Percentiles rank a stretch among this genome's conserved stretches.
Evolutionary conservation across 1,140 invertebrate genomes (phyloP).

Genomic region (Drosophila ironensis): DNA sequence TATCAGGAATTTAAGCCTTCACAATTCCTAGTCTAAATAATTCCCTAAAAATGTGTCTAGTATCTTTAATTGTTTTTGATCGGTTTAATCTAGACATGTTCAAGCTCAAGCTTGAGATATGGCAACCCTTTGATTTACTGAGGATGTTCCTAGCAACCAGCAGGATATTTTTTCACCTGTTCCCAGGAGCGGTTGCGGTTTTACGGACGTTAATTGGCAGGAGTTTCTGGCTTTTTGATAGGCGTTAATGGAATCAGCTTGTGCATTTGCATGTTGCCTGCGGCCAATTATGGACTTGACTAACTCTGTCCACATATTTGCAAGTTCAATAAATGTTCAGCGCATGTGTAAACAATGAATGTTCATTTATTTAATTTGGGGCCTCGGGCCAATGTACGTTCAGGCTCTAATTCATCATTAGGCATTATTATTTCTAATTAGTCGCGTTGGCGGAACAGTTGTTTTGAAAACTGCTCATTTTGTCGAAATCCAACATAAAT

Average conservation of each 20-base stretch:
- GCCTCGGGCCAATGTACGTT: neutral
- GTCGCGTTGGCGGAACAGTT: slow-evolving; percentile 2
- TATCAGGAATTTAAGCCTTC: no score
- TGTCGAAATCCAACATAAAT: neutral
- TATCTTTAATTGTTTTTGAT: neutral
- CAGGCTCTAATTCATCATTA: neutral
- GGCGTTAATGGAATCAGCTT: slow-evolving; percentile 48
- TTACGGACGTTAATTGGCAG: neutral
- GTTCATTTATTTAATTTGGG: slow-evolving; percentile 3
- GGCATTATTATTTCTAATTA: slow-evolving; percentile 6
- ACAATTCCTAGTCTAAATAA: no score
- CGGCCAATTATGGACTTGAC: neutral
- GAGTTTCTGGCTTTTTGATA: slow-evolving; percentile 25
- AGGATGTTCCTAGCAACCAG: no score
- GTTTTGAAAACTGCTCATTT: neutral
- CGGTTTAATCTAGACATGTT: no score
- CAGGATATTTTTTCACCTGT: no score
- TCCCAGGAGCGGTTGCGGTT: no score
- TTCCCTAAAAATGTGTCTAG: neutral
- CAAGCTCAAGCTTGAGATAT: no score
- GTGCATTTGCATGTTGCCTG: slow-evolving; percentile 29
- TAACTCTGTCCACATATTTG: neutral
- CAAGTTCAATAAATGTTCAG: neutral
- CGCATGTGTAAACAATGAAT: neutral
- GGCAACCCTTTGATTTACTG: no score